These are phyloP conservation scores for Orbicella faveolata DNA, from an alignment of 64 coral and sea anemone species.

Conservation along the genomic window DNA sequence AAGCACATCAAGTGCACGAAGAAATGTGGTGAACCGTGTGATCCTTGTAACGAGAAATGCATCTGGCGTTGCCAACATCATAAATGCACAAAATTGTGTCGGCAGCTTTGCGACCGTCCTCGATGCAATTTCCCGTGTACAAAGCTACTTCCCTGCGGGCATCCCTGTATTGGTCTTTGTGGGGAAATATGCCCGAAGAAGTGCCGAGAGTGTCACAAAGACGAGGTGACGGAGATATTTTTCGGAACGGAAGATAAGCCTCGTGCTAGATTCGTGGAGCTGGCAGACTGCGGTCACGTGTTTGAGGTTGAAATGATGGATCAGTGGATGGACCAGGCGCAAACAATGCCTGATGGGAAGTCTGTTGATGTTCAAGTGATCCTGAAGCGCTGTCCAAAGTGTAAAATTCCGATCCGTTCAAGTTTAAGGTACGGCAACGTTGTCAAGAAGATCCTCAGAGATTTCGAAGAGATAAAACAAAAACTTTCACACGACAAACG, in stretches of 20 bases:
- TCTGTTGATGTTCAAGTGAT: slow-evolving; percentile 36
- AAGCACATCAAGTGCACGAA: slow-evolving; percentile 51
- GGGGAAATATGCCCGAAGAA: slow-evolving; percentile 69
- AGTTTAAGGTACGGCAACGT: slow-evolving; percentile 83
- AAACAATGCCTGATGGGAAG: slow-evolving; percentile 18
- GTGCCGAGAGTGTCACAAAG: slow-evolving; percentile 78
- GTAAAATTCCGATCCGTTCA: slow-evolving; percentile 53
- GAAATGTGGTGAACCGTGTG: slow-evolving; percentile 51
- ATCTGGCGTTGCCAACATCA: background rate
- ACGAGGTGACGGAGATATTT: slow-evolving; percentile 39
- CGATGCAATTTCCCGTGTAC: slow-evolving; percentile 51
- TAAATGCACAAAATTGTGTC: slow-evolving; percentile 35
- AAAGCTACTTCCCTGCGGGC: slow-evolving; percentile 31
- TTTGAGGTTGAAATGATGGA: slow-evolving; percentile 71
- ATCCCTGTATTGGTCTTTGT: slow-evolving; percentile 75
- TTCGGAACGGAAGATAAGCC: slow-evolving; percentile 73
- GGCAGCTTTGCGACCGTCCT: slow-evolving; percentile 35
- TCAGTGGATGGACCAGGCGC: slow-evolving; percentile 68
- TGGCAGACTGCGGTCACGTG: slow-evolving; percentile 70
- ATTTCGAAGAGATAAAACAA: slow-evolving; percentile 68
- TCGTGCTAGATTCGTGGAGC: slow-evolving; percentile 68
- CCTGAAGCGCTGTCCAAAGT: slow-evolving; percentile 77
- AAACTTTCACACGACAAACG: slow-evolving; percentile 31
- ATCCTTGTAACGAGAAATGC: slow-evolving; percentile 16
- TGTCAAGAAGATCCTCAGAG: slow-evolving; percentile 61